Conservation (phyloP, 2,888 invertebrate genomes). For the Tillus elongatus region DNA sequence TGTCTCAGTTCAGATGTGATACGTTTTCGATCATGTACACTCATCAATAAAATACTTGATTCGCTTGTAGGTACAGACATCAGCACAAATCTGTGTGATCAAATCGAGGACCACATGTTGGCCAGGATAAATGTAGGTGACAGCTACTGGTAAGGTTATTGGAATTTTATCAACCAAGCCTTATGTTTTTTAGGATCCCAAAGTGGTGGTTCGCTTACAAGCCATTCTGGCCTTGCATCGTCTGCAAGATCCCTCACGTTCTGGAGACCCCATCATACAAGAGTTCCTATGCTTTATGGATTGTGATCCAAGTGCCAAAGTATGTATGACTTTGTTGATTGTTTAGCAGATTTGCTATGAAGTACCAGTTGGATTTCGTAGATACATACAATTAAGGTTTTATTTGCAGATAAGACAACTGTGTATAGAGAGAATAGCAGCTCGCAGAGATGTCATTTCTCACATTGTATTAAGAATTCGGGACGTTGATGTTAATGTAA, state of each 20-base stretch:
- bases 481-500: constrained; percentile 70
- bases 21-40: constrained; percentile 55
- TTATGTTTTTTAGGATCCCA: constrained; percentile 50
- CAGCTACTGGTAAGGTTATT: constrained; percentile 30
- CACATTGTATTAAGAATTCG: constrained; percentile 62
- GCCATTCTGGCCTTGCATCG: constrained; percentile 71
- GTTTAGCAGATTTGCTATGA: not conserved
- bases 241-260: constrained; percentile 69
- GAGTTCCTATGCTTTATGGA: constrained; percentile 62
- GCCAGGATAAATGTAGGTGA: constrained; percentile 49
- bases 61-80: constrained; percentile 62
- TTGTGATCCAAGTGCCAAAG: constrained; percentile 59
- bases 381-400: not conserved
- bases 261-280: constrained; percentile 65
- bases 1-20: too few relatives aligned
- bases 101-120: constrained; percentile 60
- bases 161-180: constrained; percentile 5
- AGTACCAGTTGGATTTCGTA: not conserved
- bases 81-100: constrained; percentile 66
- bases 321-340: constrained; percentile 14
- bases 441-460: constrained; percentile 59
- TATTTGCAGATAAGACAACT: constrained; percentile 44
- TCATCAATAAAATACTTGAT: constrained; percentile 65
- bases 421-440: constrained; percentile 64
- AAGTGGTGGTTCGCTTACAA: constrained; percentile 66